Percentiles rank a stretch among this genome's conserved stretches.
Conservation (phyloP, 2,888 invertebrate species). For the Diogma glabrata region DNA sequence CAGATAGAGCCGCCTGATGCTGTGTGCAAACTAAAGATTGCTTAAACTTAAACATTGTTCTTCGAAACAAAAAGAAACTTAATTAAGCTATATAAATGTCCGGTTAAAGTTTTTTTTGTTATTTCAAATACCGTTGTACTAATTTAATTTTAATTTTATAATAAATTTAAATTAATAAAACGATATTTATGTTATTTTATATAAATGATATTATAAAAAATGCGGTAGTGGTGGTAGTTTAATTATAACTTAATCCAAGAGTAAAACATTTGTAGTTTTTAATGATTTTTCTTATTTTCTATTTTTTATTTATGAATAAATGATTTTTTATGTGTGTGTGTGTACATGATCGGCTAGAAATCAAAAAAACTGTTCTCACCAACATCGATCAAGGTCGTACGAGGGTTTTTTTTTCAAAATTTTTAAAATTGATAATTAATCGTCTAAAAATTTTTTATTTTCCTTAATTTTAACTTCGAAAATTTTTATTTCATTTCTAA, state of each 20-base stretch:
- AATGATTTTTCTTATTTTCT: slow-evolving; percentile 5
- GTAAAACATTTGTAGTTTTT: slow-evolving; percentile 14
- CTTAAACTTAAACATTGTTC: slow-evolving; percentile 9
- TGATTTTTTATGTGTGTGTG: background rate
- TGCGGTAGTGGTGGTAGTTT: slow-evolving; percentile 13
- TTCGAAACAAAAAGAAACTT: slow-evolving; percentile 12
- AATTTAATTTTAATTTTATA: background rate
- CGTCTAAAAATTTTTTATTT: too few relatives aligned
- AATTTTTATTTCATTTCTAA: background rate
- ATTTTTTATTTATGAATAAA: background rate
- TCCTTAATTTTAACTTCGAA: too few relatives aligned
- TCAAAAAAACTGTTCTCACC: slow-evolving; percentile 13
- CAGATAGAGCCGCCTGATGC: slow-evolving; percentile 19
- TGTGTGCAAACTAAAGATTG: slow-evolving; percentile 21
- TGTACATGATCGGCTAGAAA: slow-evolving; percentile 11
- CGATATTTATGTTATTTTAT: too few relatives aligned
- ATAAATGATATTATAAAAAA: background rate
- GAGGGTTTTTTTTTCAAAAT: slow-evolving; percentile 3
- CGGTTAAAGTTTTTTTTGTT: slow-evolving; percentile 15
- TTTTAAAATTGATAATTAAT: too few relatives aligned
- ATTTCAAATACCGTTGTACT: slow-evolving; percentile 1
- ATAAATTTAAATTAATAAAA: background rate
- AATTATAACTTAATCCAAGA: slow-evolving; percentile 14
- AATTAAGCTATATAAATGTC: slow-evolving; percentile 18
- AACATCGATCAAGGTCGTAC: slow-evolving; percentile 10